phyloP scores from a whole-genome alignment of 2,888 invertebrate species.

The Limnephilus rhombicus region DNA sequence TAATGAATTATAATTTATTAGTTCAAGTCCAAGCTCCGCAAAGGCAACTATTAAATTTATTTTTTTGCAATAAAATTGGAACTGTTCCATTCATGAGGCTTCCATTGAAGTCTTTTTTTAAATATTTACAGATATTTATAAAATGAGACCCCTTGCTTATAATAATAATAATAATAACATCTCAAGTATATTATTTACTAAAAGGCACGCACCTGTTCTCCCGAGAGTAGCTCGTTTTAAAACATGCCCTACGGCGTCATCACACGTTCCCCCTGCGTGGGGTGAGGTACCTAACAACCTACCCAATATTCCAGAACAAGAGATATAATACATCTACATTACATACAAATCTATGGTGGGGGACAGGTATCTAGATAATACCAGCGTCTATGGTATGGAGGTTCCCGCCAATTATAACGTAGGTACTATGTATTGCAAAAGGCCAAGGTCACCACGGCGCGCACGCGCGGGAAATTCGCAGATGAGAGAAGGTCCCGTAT shows the following conservation, averaged over 20 bases:
- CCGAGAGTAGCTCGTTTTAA: neutral
- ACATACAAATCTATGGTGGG: neutral
- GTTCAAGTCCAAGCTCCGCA: too few species aligned
- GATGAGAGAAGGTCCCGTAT: conserved; percentile 31
- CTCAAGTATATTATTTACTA: neutral
- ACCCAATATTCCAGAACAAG: neutral
- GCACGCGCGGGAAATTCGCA: conserved; percentile 18
- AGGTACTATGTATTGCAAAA: conserved; percentile 15
- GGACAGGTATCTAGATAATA: neutral
- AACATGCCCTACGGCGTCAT: neutral
- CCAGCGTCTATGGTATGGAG: neutral
- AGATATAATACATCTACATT: neutral
- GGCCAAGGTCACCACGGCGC: conserved; percentile 52
- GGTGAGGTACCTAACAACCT: neutral
- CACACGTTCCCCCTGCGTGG: neutral
- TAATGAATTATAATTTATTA: too few species aligned
- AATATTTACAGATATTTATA: neutral
- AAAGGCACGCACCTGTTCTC: neutral
- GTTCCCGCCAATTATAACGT: conserved; percentile 34
- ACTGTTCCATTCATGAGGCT: neutral
- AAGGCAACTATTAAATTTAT: neutral
- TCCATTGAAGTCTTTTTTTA: neutral
- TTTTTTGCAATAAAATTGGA: neutral
- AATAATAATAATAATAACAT: too few species aligned
- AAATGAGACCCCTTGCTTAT: neutral